phyloP scores from a whole-genome alignment of 2,797 vertebrate genomes.

The Enteromius argenteus region DNA sequence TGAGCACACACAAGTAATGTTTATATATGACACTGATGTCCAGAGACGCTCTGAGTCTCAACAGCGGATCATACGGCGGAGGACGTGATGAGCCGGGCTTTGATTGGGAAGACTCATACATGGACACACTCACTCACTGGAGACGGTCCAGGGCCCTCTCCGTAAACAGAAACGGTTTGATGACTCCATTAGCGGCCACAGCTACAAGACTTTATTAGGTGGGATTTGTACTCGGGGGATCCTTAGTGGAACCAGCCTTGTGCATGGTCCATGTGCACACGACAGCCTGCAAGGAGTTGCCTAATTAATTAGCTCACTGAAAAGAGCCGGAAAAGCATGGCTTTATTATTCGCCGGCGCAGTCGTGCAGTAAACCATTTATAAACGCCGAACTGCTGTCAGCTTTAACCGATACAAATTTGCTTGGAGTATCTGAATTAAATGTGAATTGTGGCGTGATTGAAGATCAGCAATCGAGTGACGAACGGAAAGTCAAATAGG shows the following conservation, averaged over 20 bases:
- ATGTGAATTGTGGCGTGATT: constrained; percentile 52
- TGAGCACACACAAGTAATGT: constrained; percentile 15
- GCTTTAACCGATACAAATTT: constrained; percentile 40
- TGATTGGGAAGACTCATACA: constrained; percentile 11
- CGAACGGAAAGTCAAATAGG: constrained; percentile 42
- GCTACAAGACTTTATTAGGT: constrained; percentile 71
- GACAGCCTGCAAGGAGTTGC: constrained; percentile 44
- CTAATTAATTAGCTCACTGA: constrained; percentile 60
- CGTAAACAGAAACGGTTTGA: constrained; percentile 60
- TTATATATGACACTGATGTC: constrained; percentile 37
- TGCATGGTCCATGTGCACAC: constrained; percentile 35
- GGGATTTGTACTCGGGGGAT: constrained; percentile 32
- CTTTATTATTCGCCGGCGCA: constrained; percentile 48
- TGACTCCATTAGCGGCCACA: constrained; percentile 66
- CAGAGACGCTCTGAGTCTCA: constrained; percentile 21
- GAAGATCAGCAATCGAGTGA: constrained; percentile 32
- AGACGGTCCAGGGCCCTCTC: constrained; percentile 8
- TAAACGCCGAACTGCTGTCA: constrained; percentile 44
- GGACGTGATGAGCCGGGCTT: not conserved
- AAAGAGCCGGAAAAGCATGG: constrained; percentile 42
- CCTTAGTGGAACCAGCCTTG: constrained; percentile 38
- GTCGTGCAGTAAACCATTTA: constrained; percentile 44
- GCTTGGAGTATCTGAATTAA: constrained; percentile 13
- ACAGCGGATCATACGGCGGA: not conserved
- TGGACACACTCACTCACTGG: constrained; percentile 21